A percentile compares a stretch with the other conserved stretches of the same genome.
These are phyloP conservation scores for Dendrolimus kikuchii DNA, from an alignment of 1,140 invertebrate species.

Conservation along the genomic window DNA sequence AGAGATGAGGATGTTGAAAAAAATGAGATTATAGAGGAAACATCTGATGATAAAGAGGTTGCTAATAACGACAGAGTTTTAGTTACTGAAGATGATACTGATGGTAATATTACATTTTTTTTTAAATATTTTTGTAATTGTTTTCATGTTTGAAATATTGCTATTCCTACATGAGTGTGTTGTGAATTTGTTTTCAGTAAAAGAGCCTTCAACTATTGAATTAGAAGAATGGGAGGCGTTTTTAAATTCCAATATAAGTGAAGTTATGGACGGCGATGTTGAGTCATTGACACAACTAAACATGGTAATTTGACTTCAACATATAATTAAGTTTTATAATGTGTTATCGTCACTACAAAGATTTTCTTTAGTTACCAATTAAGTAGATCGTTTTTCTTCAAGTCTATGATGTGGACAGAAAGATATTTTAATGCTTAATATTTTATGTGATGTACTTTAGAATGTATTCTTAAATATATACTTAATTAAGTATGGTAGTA, in stretches of 20 bases:
- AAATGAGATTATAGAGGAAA: conserved; percentile 57
- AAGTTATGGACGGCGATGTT: conserved; percentile 82
- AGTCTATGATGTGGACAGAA: too few relatives aligned
- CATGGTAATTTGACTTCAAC: conserved; percentile 67
- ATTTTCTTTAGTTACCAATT: background rate
- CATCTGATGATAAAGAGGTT: conserved; percentile 44
- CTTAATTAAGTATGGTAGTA: too few relatives aligned
- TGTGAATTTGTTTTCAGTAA: conserved; percentile 35
- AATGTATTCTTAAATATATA: too few relatives aligned
- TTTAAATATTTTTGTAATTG: background rate
- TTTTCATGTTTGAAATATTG: background rate
- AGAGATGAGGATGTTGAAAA: conserved; percentile 62
- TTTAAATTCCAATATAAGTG: conserved; percentile 78
- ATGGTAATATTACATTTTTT: conserved; percentile 27
- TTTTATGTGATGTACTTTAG: too few relatives aligned
- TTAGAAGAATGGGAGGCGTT: conserved; percentile 89
- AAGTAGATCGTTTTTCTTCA: too few relatives aligned
- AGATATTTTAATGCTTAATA: too few relatives aligned
- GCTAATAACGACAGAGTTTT: conserved; percentile 55
- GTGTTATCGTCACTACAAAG: background rate
- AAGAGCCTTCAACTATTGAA: conserved; percentile 78
- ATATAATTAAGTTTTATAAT: background rate
- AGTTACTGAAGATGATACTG: conserved; percentile 42
- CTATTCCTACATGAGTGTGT: background rate
- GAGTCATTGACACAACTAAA: conserved; percentile 81